Percentiles rank a stretch among this genome's conserved stretches.
Evolutionary conservation across 2,113 vertebrate species (phyloP).

Genomic region (Choloepus hoffmanni): DNA sequence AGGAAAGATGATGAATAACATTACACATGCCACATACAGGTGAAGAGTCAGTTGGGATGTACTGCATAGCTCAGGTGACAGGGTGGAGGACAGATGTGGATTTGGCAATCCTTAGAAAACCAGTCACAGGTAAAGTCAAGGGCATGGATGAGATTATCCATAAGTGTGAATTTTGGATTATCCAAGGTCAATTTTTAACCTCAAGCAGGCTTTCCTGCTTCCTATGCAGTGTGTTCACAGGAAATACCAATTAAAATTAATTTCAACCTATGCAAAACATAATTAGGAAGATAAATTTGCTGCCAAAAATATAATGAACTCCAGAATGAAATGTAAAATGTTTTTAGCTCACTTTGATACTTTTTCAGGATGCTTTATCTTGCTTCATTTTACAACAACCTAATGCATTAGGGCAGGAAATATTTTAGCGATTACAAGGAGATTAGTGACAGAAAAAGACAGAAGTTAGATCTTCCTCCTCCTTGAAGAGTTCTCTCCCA

Average conservation of each 20-base stretch:
- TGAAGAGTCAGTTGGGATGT: not conserved
- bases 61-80: not conserved
- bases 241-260: slow-evolving; percentile 81
- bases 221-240: slow-evolving; percentile 66
- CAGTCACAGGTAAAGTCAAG: not conserved
- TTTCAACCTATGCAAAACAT: slow-evolving; percentile 80
- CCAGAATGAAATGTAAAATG: slow-evolving; percentile 75
- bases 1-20: not conserved
- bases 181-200: slow-evolving; percentile 73
- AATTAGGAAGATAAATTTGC: slow-evolving; percentile 80
- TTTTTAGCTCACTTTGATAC: slow-evolving; percentile 64
- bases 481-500: not conserved
- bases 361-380: slow-evolving; percentile 49
- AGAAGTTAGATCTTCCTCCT: slow-evolving; percentile 29
- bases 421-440: slow-evolving; percentile 57
- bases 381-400: slow-evolving; percentile 45
- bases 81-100: not conserved
- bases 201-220: slow-evolving; percentile 67
- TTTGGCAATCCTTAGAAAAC: not conserved
- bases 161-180: slow-evolving; percentile 46
- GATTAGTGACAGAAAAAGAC: slow-evolving; percentile 41
- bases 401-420: slow-evolving; percentile 2
- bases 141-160: not conserved
- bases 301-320: slow-evolving; percentile 82
- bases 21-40: not conserved